Evolutionary conservation across 2,797 vertebrate species (phyloP).

Genomic region (Eulemur mongoz): DNA sequence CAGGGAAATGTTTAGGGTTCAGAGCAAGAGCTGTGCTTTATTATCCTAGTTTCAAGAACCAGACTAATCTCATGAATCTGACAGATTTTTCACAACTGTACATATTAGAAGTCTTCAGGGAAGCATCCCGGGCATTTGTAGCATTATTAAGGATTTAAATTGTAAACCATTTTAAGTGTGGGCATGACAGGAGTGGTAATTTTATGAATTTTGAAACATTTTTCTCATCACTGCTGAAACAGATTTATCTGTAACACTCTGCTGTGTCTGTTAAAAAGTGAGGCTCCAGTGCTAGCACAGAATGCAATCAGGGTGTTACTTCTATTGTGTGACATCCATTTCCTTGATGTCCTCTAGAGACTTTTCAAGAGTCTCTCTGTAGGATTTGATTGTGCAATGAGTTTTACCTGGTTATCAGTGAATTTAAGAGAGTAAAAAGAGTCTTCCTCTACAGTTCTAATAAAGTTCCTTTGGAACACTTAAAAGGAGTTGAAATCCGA

Average conservation of each 20-base stretch:
- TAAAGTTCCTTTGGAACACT: conserved; percentile 48
- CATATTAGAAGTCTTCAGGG: conserved; percentile 47
- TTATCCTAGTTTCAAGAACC: conserved; percentile 34
- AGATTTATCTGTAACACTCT: conserved; percentile 22
- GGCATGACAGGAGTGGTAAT: background rate
- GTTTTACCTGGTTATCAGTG: conserved; percentile 36
- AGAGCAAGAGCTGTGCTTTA: background rate
- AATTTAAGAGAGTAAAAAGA: conserved; percentile 34
- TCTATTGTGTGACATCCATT: background rate
- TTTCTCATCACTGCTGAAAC: conserved; percentile 48
- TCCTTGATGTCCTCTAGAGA: conserved; percentile 29
- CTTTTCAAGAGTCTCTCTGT: background rate
- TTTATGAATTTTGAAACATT: conserved; percentile 58
- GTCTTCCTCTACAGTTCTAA: background rate
- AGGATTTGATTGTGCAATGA: conserved; percentile 37
- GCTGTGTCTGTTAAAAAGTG: conserved; percentile 11
- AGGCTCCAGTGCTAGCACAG: background rate
- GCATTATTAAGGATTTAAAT: conserved; percentile 42
- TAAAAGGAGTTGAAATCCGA: conserved; percentile 51
- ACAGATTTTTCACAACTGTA: conserved; percentile 46
- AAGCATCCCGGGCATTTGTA: conserved; percentile 30
- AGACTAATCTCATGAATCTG: conserved; percentile 48
- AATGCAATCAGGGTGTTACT: background rate
- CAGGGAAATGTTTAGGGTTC: background rate
- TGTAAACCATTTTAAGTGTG: conserved; percentile 56